phyloP scores from a whole-genome alignment of 2,888 invertebrate species.

The Eupithecia subfuscata region DNA sequence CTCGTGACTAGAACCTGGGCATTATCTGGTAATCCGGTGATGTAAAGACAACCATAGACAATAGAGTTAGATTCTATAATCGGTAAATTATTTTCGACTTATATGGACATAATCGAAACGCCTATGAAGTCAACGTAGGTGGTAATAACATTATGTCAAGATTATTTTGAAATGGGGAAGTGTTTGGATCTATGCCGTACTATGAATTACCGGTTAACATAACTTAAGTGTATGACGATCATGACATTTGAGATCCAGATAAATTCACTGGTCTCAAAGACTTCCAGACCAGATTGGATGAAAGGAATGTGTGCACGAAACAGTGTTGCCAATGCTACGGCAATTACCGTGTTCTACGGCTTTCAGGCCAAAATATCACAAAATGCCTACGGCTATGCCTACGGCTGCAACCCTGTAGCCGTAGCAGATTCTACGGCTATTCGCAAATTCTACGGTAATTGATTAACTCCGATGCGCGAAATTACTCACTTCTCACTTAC shows the following conservation, averaged over 20 bases:
- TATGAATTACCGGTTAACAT: neutral
- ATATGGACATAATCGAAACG: conserved; percentile 65
- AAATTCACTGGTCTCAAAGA: neutral
- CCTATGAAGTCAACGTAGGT: conserved; percentile 53
- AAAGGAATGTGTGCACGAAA: neutral
- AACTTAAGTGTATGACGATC: neutral
- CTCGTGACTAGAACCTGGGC: conserved; percentile 57
- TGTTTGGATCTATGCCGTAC: conserved; percentile 13
- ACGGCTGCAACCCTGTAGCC: too few relatives aligned
- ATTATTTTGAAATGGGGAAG: conserved; percentile 50
- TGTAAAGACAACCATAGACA: conserved; percentile 58
- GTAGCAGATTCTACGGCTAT: too few relatives aligned
- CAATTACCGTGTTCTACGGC: too few relatives aligned
- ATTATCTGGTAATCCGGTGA: conserved; percentile 49
- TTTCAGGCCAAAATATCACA: too few relatives aligned
- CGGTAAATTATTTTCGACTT: conserved; percentile 66
- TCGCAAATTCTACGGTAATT: too few relatives aligned
- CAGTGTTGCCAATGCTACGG: too few relatives aligned
- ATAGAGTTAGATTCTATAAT: conserved; percentile 50
- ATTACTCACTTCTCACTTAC: too few relatives aligned
- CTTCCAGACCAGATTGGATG: neutral
- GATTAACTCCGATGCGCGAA: too few relatives aligned
- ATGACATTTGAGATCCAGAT: neutral
- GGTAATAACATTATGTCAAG: conserved; percentile 52
- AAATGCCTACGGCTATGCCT: too few relatives aligned